Conservation (phyloP, 2,797 vertebrate species). For the Thunnus albacares region DNA sequence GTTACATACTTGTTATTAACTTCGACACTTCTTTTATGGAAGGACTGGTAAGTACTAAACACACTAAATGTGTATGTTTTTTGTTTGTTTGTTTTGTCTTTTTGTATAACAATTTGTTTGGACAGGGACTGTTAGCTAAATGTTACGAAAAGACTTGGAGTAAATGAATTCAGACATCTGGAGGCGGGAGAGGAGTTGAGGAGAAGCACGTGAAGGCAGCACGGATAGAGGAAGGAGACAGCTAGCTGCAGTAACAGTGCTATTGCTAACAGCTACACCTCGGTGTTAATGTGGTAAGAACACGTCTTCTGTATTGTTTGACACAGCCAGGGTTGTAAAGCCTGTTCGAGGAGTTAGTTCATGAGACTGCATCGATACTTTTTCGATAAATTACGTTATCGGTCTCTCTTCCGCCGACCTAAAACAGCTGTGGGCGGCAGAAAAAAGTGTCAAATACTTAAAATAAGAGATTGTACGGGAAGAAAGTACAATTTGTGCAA, state of each 20-base stretch:
- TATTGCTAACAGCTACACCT: background rate
- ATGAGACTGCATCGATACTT: background rate
- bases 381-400: background rate
- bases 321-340: too few relatives aligned
- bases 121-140: background rate
- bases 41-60: background rate
- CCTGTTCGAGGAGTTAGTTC: too few relatives aligned
- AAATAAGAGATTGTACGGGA: background rate
- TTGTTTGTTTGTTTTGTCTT: too few relatives aligned
- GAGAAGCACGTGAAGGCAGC: conserved; percentile 34
- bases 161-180: background rate
- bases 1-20: too few relatives aligned
- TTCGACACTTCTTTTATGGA: too few relatives aligned
- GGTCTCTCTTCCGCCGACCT: background rate
- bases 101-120: too few relatives aligned
- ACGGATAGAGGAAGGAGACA: background rate
- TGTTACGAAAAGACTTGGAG: too few relatives aligned
- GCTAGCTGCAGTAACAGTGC: conserved; percentile 1
- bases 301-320: background rate
- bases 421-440: background rate
- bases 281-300: background rate
- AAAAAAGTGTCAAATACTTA: background rate
- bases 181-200: background rate
- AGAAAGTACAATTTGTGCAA: background rate
- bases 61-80: background rate